Evolutionary conservation across 2,888 invertebrate species (phyloP), one percentile per base, ranked within the genome.

Genomic region (Thelaira solivaga): DNA sequence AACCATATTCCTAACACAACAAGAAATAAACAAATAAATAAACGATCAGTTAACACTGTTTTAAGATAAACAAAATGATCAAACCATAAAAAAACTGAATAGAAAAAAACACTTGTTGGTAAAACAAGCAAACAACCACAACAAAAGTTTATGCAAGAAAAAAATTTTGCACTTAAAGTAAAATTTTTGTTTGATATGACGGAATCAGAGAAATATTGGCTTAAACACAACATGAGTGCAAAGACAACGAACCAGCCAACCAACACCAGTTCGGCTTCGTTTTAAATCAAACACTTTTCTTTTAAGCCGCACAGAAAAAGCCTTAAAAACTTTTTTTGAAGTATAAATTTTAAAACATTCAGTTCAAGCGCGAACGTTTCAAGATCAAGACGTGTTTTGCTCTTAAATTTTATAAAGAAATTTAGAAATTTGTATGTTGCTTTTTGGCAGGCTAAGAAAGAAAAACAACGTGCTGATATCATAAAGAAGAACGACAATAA

Each of bases 301-400:
- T 77, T 82, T 84, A 82, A n/a, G n/a, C n/a, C n/a, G n/a, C n/a
- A n/a, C n/a, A n/a, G n/a, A n/a, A n/a, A n/a, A n/a, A n/a, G n/a
- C n/a, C n/a, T n/a, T n/a, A n/a, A 85, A 86, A 87, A 86, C 83
- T 85, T 83, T 83, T 84, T 83, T 84, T 84, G n/a, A n/a, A n/a
- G 82, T 82, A 76, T 79, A 80, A 83, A 82, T 77, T 81, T 84
- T 82, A 80, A 85, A n/a, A 84, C 82, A 84, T 83, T 88, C 88
- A 88, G 88, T 88, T 86, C 84, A 84, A 84, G 83, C 86, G 86
- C 86, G 88, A 86, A 85, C 86, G 84, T 85, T 85, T 85, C 82
- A 82, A 84, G 85, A 85, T 85, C 72, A 84, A 86, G 88, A 88
- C 87, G 88, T 85, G 81, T 72, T 80, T 77, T 34, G 59, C 74